Evolutionary conservation across 2,888 invertebrate genomes (phyloP), one percentile per base, ranked within the genome.

Genomic region (Himalopsyche kuldschensis): DNA sequence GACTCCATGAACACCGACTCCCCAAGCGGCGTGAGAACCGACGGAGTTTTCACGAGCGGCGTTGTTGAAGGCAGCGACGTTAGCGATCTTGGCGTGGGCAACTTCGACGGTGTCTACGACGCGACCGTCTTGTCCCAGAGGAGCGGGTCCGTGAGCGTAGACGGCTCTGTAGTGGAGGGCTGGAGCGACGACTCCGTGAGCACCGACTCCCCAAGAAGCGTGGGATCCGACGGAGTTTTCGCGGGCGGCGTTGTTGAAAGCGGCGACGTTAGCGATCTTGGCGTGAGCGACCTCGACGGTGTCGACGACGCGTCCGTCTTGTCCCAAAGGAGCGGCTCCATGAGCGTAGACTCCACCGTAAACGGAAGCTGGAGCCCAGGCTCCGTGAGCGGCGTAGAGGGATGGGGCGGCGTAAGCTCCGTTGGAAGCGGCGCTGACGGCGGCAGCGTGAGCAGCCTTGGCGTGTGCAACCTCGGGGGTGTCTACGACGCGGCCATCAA

Each of bases 271-370:
- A 20, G 92, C 91, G 82, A 93, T 92, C 87, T 92, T 92, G 55
- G 94, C 94, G 86, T 92, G 92, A 85, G 93, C 93, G 48, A 94
- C 94, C 88, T 93, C 94, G 84, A 93, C 93, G 79, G 93, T 93
- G 89, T 93, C 94, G 87, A 93, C 91, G 88, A 94, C 93, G 89
- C 91, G 91, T 27, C 92, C 92, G 87, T 92, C 92, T 11, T 69
- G 69, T 69, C 83, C 83, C 41, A 83, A 48, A 24, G 83, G 83
- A 80, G 83, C 83, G 80, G 80, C 83, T 24, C 83, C 83, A 80
- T 83, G 83, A 83, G 84, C 85, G 78, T 80, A 85, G 17, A 55
- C 84, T 63, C 85, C 83, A 31, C 77, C 79, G 75, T 63, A 76
- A 0, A 78, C 46, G 31, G n/a, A 4, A 24, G 55, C 35, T 20